Percentiles rank a stretch among this genome's conserved stretches.
phyloP scores from a whole-genome alignment of 2,113 vertebrate genomes.

The Myotis lucifugus region DNA sequence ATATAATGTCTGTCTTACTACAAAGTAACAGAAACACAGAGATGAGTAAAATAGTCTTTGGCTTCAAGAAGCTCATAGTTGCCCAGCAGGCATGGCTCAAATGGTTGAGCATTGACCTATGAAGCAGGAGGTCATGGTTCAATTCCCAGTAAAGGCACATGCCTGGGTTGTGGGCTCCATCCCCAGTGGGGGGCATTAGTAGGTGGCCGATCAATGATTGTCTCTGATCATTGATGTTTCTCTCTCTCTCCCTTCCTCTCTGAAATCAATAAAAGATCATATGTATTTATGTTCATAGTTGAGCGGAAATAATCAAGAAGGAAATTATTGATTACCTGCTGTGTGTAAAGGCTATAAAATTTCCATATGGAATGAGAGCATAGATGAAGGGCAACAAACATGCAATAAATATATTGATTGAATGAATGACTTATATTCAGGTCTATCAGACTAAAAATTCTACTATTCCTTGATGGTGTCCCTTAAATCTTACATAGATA shows the following conservation, averaged over 20 bases:
- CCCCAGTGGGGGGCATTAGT: too few species aligned
- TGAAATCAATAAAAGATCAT: too few species aligned
- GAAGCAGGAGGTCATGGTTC: too few species aligned
- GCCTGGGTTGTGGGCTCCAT: too few species aligned
- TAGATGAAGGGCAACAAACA: not conserved
- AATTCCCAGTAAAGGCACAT: too few species aligned
- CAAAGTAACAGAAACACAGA: not conserved
- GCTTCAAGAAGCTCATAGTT: not conserved
- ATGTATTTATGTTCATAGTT: not conserved
- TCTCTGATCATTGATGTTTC: too few species aligned
- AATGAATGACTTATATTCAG: not conserved
- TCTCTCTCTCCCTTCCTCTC: too few species aligned
- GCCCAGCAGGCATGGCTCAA: too few species aligned
- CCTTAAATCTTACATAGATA: not conserved
- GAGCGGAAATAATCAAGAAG: not conserved
- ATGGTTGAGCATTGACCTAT: too few species aligned
- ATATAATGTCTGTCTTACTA: not conserved
- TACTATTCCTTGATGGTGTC: not conserved
- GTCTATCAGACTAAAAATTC: not conserved
- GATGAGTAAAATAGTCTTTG: not conserved
- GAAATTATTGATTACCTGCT: not conserved
- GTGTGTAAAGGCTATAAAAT: not conserved
- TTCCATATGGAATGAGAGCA: not conserved
- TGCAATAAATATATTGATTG: not conserved
- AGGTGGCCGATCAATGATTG: too few species aligned